Conservation (phyloP, 53 echinoderm and acorn worm species). For the Echinarachnius parma region DNA sequence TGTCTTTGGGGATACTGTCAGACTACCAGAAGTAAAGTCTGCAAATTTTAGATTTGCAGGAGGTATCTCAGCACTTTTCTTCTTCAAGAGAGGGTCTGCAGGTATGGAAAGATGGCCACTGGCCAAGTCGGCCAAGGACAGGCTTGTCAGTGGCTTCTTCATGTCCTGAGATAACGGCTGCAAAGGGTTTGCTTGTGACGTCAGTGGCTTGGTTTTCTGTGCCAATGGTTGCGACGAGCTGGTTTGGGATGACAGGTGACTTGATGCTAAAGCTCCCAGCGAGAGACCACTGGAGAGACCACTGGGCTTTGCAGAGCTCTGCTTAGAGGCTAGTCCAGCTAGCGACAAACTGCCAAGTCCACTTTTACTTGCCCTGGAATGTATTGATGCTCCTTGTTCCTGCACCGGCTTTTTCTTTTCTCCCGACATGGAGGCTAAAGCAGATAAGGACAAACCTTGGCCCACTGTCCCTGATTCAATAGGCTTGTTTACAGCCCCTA, state of each 20-base stretch:
- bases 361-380: background rate
- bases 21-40: slow-evolving; percentile 27
- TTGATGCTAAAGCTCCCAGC: slow-evolving; percentile 10
- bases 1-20: slow-evolving; percentile 5
- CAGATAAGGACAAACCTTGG: no score
- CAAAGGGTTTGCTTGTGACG: no score
- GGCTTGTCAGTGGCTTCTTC: background rate
- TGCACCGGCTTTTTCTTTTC: no score
- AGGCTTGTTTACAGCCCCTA: no score
- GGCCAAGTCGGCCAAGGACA: slow-evolving; percentile 18
- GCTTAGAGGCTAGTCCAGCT: slow-evolving; percentile 8
- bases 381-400: background rate
- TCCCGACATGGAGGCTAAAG: no score
- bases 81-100: no score
- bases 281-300: background rate
- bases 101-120: background rate
- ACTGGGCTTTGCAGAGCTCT: background rate
- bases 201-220: no score
- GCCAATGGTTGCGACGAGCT: background rate
- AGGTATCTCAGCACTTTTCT: no score
- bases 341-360: background rate
- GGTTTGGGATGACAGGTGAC: background rate
- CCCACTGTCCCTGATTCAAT: no score
- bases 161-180: background rate
- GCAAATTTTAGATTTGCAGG: no score